A percentile compares a stretch with the other conserved stretches of the same genome.
phyloP scores from a whole-genome alignment of 2,888 invertebrate genomes.

The Metallyticus violacea region DNA sequence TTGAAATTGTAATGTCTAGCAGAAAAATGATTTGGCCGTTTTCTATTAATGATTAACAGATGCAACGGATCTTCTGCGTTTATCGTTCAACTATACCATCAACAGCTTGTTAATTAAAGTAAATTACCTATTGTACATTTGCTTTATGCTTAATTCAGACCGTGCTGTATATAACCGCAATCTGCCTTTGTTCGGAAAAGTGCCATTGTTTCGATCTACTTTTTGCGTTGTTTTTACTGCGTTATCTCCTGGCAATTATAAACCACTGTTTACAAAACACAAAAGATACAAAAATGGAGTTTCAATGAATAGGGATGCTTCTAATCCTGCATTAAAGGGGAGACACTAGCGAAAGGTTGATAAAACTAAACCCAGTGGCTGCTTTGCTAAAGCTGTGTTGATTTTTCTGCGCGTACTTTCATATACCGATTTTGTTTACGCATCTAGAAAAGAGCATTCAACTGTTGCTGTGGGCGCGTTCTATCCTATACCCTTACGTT shows the following conservation, averaged over 20 bases:
- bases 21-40: too few species aligned
- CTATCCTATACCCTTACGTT: too few species aligned
- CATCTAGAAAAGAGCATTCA: background rate
- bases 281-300: background rate
- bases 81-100: background rate
- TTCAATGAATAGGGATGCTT: background rate
- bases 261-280: background rate
- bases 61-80: background rate
- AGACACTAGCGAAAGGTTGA: background rate
- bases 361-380: background rate
- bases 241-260: background rate
- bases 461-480: background rate
- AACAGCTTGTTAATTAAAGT: background rate
- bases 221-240: background rate
- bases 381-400: background rate
- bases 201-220: background rate
- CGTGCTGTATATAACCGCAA: background rate
- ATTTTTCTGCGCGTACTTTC: background rate
- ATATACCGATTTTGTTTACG: background rate
- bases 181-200: background rate
- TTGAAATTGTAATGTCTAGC: too few species aligned
- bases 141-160: background rate
- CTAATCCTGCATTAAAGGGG: background rate
- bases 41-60: too few species aligned
- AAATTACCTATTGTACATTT: background rate